These are phyloP conservation scores for Mellilla xanthometata DNA, from an alignment of 2,888 invertebrate genomes.

Conservation along the genomic window DNA sequence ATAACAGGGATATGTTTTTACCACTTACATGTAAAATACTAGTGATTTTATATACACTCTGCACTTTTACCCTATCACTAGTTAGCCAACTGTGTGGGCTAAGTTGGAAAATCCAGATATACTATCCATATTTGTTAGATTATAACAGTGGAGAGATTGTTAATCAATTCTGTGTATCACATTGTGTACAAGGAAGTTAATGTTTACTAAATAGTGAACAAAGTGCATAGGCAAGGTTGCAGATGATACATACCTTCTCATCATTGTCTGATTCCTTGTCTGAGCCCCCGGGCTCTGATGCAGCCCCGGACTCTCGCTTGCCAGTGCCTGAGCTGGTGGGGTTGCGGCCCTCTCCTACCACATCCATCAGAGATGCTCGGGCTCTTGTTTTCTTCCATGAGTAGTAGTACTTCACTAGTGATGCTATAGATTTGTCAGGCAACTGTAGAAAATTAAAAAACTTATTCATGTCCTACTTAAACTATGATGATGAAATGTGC, in stretches of 20 bases:
- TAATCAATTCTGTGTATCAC: constrained; percentile 25
- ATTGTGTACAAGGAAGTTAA: constrained; percentile 33
- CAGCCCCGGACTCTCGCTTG: constrained; percentile 88
- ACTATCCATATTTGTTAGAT: constrained; percentile 41
- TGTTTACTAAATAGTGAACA: constrained; percentile 31
- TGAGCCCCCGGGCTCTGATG: constrained; percentile 89
- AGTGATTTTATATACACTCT: constrained; percentile 54
- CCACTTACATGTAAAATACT: too few relatives aligned
- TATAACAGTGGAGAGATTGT: neutral
- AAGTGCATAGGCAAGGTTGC: constrained; percentile 2
- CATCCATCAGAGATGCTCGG: constrained; percentile 96
- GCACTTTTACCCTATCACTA: constrained; percentile 57
- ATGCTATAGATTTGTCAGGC: constrained; percentile 98
- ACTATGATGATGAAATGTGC: too few relatives aligned
- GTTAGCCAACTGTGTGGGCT: constrained; percentile 29
- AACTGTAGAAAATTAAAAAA: constrained; percentile 81
- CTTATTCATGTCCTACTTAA: neutral
- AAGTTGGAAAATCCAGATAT: constrained; percentile 79
- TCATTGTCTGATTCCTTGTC: constrained; percentile 95
- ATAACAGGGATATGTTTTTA: too few relatives aligned
- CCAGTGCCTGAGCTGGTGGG: constrained; percentile 85
- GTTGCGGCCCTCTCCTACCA: constrained; percentile 89
- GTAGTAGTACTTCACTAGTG: constrained; percentile 98
- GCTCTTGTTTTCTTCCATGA: constrained; percentile 98
- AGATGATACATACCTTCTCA: constrained; percentile 89